A percentile compares a stretch with the other conserved stretches of the same genome.
phyloP scores from a whole-genome alignment of 2,888 invertebrate species.

The Vanessa cardui region DNA sequence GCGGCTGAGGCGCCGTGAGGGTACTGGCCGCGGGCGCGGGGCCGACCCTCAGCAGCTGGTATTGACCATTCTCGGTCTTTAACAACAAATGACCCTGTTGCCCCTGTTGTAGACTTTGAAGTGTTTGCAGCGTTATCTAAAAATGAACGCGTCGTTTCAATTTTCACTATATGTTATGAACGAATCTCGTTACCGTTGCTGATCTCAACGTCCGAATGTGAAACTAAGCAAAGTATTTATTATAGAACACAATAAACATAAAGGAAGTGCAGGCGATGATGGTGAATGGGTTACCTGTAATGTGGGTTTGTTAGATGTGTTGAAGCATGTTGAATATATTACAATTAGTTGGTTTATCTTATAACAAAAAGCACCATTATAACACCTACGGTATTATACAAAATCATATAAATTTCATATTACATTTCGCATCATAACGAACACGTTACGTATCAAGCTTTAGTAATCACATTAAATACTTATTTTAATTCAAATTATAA shows the following conservation, averaged over 20 bases:
- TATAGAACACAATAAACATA: constrained; percentile 1
- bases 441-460: not conserved
- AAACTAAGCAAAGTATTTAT: constrained; percentile 1
- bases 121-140: constrained; percentile 94
- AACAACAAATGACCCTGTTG: constrained; percentile 94
- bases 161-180: constrained; percentile 44
- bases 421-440: not conserved
- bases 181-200: constrained; percentile 4
- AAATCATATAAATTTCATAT: not conserved
- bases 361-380: not conserved
- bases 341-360: constrained; percentile 9
- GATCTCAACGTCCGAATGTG: constrained; percentile 11
- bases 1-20: constrained; percentile 84
- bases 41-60: constrained; percentile 92
- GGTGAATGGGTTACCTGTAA: not conserved
- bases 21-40: constrained; percentile 86
- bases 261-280: constrained; percentile 6
- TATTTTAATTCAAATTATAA: not conserved
- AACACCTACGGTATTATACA: not conserved
- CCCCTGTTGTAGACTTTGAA: constrained; percentile 93
- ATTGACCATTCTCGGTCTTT: constrained; percentile 98
- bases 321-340: not conserved
- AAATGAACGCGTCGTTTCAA: constrained; percentile 76
- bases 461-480: not conserved
- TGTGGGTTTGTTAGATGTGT: constrained; percentile 7